These are phyloP conservation scores for Harpalus rufipes DNA, from an alignment of 2,888 invertebrate species.

Conservation along the genomic window DNA sequence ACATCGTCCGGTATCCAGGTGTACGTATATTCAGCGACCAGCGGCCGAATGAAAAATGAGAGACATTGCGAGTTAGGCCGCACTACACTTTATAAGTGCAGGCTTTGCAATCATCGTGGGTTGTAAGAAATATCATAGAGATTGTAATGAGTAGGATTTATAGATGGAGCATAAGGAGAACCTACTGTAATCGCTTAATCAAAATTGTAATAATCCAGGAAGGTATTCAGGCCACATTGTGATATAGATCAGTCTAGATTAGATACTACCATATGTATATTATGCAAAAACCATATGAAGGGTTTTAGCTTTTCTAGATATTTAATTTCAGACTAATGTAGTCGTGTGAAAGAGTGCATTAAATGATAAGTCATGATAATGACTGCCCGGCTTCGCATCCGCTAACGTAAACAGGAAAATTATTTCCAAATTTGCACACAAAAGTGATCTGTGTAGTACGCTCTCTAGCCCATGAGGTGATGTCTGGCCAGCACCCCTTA, in stretches of 20 bases:
- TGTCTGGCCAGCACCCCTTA: too few relatives aligned
- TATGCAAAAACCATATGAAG: too few relatives aligned
- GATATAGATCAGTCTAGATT: background rate
- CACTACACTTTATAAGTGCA: conserved; percentile 23
- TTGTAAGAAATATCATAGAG: conserved; percentile 43
- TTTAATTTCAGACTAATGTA: too few relatives aligned
- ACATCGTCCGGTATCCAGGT: conserved; percentile 32
- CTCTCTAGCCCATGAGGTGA: too few relatives aligned
- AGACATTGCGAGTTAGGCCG: conserved; percentile 27
- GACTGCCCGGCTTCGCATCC: too few relatives aligned
- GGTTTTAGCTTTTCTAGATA: too few relatives aligned
- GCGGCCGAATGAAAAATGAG: conserved; percentile 27
- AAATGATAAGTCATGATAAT: too few relatives aligned
- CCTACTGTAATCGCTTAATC: conserved; percentile 60
- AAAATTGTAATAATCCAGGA: conserved; percentile 54
- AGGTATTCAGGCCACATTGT: conserved; percentile 9
- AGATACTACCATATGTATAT: background rate
- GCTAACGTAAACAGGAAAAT: too few relatives aligned
- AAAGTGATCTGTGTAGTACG: too few relatives aligned
- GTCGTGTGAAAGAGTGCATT: too few relatives aligned
- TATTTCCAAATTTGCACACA: too few relatives aligned
- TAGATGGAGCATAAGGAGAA: conserved; percentile 55
- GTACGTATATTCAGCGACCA: conserved; percentile 41
- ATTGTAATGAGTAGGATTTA: conserved; percentile 59
- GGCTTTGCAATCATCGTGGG: conserved; percentile 39